These are phyloP conservation scores for Allacma fusca DNA, from an alignment of 2,888 invertebrate species.

Conservation along the genomic window DNA sequence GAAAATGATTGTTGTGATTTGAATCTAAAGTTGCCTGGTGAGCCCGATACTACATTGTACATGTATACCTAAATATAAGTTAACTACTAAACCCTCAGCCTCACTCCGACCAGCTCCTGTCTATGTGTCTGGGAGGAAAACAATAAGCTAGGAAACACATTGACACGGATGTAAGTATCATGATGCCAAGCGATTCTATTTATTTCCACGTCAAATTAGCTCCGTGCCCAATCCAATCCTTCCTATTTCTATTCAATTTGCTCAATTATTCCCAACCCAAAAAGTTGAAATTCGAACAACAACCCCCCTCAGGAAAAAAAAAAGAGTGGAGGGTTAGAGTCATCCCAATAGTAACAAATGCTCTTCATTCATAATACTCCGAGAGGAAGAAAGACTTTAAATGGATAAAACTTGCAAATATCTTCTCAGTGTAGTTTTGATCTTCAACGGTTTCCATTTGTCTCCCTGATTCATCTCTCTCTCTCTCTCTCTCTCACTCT, in stretches of 20 bases:
- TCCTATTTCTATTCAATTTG: slow-evolving; percentile 33
- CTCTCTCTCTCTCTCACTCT: not conserved
- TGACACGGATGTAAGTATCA: slow-evolving; percentile 39
- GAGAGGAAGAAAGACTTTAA: slow-evolving; percentile 3
- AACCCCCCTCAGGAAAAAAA: not conserved
- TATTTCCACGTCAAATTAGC: slow-evolving; percentile 40
- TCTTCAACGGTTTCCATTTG: slow-evolving; percentile 11
- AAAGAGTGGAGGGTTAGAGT: not conserved
- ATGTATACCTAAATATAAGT: too few relatives aligned
- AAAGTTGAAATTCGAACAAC: slow-evolving; percentile 1
- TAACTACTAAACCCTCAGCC: too few relatives aligned
- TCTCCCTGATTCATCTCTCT: slow-evolving; percentile 3
- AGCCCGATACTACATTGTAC: too few relatives aligned
- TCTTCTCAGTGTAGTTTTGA: slow-evolving; percentile 24
- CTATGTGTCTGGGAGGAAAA: not conserved
- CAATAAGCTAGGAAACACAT: slow-evolving; percentile 37
- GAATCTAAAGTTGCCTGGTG: slow-evolving; percentile 10
- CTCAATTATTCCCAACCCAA: slow-evolving; percentile 12
- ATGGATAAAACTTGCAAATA: slow-evolving; percentile 22
- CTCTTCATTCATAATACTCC: not conserved
- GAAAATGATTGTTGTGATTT: slow-evolving; percentile 32
- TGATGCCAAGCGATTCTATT: slow-evolving; percentile 26
- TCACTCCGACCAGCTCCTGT: too few relatives aligned
- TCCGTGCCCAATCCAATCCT: slow-evolving; percentile 34
- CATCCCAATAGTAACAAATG: not conserved